phyloP scores from a whole-genome alignment of 2,113 vertebrate species.

The Holacanthus passer region DNA sequence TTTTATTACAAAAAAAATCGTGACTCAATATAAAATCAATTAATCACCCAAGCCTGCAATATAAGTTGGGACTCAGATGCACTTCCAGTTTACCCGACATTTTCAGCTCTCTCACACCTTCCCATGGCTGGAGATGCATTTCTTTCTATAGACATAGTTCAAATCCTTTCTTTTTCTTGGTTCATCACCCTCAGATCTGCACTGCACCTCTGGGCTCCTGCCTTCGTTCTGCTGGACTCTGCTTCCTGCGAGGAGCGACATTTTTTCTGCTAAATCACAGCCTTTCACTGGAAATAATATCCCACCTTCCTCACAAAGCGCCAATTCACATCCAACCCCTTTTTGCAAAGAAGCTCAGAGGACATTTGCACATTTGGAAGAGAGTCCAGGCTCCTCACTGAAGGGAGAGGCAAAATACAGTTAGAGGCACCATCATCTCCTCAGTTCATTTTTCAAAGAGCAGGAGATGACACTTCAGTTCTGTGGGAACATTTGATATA shows the following conservation, averaged over 20 bases:
- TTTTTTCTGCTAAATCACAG: constrained; percentile 34
- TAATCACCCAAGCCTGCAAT: too few relatives aligned
- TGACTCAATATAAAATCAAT: too few relatives aligned
- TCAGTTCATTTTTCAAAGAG: constrained; percentile 43
- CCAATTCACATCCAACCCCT: constrained; percentile 35
- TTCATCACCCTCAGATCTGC: constrained; percentile 32
- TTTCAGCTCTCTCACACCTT: too few relatives aligned
- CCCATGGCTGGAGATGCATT: too few relatives aligned
- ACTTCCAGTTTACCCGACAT: too few relatives aligned
- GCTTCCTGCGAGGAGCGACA: constrained; percentile 1
- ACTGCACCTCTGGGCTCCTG: constrained; percentile 4
- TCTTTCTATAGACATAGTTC: constrained; percentile 17
- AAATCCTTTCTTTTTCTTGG: constrained; percentile 10
- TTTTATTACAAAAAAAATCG: too few relatives aligned
- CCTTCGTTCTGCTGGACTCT: constrained; percentile 30
- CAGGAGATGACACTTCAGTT: constrained; percentile 25
- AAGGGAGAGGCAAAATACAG: constrained; percentile 15
- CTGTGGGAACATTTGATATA: constrained; percentile 17
- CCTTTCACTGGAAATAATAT: constrained; percentile 25
- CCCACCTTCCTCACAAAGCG: constrained; percentile 5
- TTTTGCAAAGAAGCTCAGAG: constrained; percentile 39
- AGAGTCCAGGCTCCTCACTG: neutral
- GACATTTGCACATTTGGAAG: constrained; percentile 26
- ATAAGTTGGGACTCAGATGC: neutral
- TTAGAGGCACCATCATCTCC: constrained; percentile 17